Evolutionary conservation across 2,113 vertebrate species (phyloP).

Genomic region (Ornithorhynchus anatinus): DNA sequence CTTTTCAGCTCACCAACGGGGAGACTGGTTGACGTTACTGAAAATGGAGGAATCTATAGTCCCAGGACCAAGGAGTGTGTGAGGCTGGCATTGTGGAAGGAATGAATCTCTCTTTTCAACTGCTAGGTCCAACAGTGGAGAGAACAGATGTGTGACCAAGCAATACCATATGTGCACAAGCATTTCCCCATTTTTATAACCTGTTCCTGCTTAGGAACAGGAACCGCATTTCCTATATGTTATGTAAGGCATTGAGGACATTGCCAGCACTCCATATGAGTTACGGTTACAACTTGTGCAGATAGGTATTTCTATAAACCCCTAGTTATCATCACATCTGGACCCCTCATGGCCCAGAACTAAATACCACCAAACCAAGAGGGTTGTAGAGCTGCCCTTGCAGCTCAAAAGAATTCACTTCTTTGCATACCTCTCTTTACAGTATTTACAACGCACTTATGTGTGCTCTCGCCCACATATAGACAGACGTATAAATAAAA

Average conservation of each 20-base stretch:
- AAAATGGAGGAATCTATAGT: too few relatives aligned
- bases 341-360: conserved; percentile 11
- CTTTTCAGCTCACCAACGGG: too few relatives aligned
- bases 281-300: neutral
- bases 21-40: too few relatives aligned
- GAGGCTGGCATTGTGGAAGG: neutral
- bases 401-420: neutral
- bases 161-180: neutral
- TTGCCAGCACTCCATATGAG: neutral
- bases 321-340: neutral
- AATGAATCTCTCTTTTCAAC: neutral
- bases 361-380: neutral
- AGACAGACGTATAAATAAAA: too few relatives aligned
- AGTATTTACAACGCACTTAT: too few relatives aligned
- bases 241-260: neutral
- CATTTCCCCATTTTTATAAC: neutral
- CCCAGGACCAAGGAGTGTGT: too few relatives aligned
- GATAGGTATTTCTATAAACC: conserved; percentile 5
- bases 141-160: neutral
- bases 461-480: too few relatives aligned
- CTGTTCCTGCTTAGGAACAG: neutral
- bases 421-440: neutral
- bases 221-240: neutral
- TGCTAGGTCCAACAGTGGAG: neutral
- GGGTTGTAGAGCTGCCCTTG: neutral